Evolutionary conservation across 2,113 vertebrate species (phyloP).

Genomic region (Mus spicilegus): DNA sequence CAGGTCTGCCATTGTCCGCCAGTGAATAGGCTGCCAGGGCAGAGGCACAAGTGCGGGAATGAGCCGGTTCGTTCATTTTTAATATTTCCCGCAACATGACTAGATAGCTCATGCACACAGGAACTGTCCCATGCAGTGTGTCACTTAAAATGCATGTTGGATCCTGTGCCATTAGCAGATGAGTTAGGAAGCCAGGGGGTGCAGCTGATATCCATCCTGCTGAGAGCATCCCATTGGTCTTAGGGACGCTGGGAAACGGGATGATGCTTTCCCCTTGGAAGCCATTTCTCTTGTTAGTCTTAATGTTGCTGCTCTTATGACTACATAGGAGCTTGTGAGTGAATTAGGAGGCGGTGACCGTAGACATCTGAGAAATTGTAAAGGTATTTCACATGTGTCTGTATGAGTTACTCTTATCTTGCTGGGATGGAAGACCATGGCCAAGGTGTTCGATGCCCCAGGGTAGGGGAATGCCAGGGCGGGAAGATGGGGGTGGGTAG

Average conservation of each 20-base stretch:
- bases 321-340: not conserved
- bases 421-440: not conserved
- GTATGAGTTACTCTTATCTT: not conserved
- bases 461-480: too few relatives aligned
- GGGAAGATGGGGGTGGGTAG: too few relatives aligned
- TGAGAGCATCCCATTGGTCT: not conserved
- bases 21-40: too few relatives aligned
- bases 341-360: not conserved
- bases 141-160: not conserved
- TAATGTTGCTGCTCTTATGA: not conserved
- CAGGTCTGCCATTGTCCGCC: too few relatives aligned
- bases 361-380: not conserved
- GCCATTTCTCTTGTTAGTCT: not conserved
- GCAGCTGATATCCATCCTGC: too few relatives aligned
- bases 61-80: too few relatives aligned
- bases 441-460: too few relatives aligned
- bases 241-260: not conserved
- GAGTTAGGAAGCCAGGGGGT: not conserved
- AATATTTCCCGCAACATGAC: too few relatives aligned
- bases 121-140: not conserved
- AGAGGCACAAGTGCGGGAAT: too few relatives aligned
- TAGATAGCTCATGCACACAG: not conserved
- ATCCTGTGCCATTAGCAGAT: not conserved
- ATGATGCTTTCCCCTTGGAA: not conserved
- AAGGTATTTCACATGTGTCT: not conserved